Evolutionary conservation across 2,113 vertebrate species (phyloP).

Genomic region (Aramus guarauna): DNA sequence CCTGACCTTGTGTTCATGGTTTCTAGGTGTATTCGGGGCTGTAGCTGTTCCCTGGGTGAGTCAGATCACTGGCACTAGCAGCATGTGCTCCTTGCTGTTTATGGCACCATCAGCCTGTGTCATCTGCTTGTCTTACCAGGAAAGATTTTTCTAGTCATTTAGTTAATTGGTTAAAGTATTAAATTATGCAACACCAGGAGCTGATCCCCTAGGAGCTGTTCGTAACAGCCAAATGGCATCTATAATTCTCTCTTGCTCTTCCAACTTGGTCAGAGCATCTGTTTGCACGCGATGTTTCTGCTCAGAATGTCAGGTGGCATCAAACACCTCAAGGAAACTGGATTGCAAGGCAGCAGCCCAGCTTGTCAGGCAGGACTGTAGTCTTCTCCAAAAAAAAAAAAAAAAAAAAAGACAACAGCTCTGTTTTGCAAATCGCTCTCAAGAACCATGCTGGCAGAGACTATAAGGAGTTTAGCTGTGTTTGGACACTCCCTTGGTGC

Average conservation of each 20-base stretch:
- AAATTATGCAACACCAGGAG: conserved; percentile 36
- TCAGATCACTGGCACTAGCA: conserved; percentile 18
- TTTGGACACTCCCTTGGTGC: neutral
- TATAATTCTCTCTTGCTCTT: neutral
- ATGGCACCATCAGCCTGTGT: conserved; percentile 1
- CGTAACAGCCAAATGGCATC: neutral
- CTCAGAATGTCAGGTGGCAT: neutral
- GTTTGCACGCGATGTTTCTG: neutral
- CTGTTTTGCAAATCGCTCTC: neutral
- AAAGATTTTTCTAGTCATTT: conserved; percentile 43
- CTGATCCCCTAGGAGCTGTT: conserved; percentile 27
- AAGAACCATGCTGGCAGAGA: neutral
- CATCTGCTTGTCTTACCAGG: conserved; percentile 35
- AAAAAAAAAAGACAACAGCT: neutral
- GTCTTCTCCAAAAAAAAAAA: neutral
- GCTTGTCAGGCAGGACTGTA: neutral
- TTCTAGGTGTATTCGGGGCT: neutral
- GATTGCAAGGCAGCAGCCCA: neutral
- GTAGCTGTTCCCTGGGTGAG: neutral
- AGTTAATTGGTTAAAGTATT: conserved; percentile 43
- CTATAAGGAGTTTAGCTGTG: neutral
- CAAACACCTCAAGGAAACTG: neutral
- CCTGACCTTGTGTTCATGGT: neutral
- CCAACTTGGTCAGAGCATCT: conserved; percentile 22
- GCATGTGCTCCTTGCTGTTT: neutral